Percentiles rank a stretch among this genome's conserved stretches.
These are phyloP conservation scores for Dioctria rufipes DNA, from an alignment of 2,888 invertebrate genomes.

Conservation along the genomic window DNA sequence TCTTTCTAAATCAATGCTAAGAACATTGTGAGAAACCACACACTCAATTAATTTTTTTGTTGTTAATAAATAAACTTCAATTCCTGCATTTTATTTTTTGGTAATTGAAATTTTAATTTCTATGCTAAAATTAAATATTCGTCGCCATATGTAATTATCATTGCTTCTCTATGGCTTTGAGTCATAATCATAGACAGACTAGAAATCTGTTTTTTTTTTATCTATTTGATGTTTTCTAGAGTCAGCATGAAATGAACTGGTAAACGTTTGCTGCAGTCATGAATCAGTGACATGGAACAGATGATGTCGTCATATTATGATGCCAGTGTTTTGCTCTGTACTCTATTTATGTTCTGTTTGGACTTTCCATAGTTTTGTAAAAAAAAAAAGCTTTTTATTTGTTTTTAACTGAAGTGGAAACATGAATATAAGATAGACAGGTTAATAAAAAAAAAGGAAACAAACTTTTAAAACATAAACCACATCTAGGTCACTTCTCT, in stretches of 20 bases:
- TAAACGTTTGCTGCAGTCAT: neutral
- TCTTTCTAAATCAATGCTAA: neutral
- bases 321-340: slow-evolving; percentile 1
- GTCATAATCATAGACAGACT: too few species aligned
- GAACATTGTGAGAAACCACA: too few species aligned
- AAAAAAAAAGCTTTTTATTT: slow-evolving; percentile 22
- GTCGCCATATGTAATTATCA: too few species aligned
- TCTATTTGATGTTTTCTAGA: too few species aligned
- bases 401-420: slow-evolving; percentile 43
- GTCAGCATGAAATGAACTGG: neutral
- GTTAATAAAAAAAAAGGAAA: slow-evolving; percentile 7
- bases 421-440: slow-evolving; percentile 27
- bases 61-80: too few species aligned
- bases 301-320: slow-evolving; percentile 34
- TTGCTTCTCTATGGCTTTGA: too few species aligned
- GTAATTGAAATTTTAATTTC: too few species aligned
- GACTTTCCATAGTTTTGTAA: slow-evolving; percentile 30
- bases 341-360: slow-evolving; percentile 1
- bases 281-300: slow-evolving; percentile 44
- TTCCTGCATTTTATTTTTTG: too few species aligned
- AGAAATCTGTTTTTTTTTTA: too few species aligned
- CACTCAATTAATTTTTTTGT: too few species aligned
- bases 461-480: slow-evolving; percentile 26
- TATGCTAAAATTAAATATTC: too few species aligned
- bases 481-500: slow-evolving; percentile 52